These are phyloP conservation scores for Goniozus legneri DNA, from an alignment of 1,140 invertebrate genomes.

Conservation along the genomic window DNA sequence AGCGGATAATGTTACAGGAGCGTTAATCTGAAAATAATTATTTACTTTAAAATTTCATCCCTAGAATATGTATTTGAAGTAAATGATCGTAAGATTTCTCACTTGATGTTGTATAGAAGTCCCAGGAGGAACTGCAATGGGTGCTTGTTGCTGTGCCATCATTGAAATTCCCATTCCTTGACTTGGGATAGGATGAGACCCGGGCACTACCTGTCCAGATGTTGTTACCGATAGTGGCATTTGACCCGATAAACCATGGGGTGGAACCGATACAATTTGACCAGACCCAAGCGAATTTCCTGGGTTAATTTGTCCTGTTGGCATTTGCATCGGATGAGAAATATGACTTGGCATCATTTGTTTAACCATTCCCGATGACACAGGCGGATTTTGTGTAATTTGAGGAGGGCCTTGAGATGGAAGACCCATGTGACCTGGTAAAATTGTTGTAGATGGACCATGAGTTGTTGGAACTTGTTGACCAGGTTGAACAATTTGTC, in stretches of 20 bases:
- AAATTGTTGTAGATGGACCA: background rate
- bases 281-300: background rate
- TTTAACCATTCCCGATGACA: background rate
- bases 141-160: constrained; percentile 16
- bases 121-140: constrained; percentile 19
- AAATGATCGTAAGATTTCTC: too few relatives aligned
- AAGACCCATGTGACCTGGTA: constrained; percentile 16
- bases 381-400: constrained; percentile 9
- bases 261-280: constrained; percentile 12
- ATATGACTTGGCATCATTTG: constrained; percentile 18
- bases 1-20: background rate
- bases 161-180: constrained; percentile 20
- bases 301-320: constrained; percentile 20
- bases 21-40: too few relatives aligned
- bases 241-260: constrained; percentile 18
- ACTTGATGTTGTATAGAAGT: constrained; percentile 14
- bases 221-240: constrained; percentile 19
- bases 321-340: constrained; percentile 10
- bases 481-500: background rate
- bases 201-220: constrained; percentile 9
- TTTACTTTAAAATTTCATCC: too few relatives aligned
- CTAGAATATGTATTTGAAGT: too few relatives aligned
- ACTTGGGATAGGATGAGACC: constrained; percentile 5
- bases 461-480: background rate
- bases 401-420: constrained; percentile 9